Conservation (phyloP, 2,797 vertebrate genomes). For the Enteromius afrohamiltoni region DNA sequence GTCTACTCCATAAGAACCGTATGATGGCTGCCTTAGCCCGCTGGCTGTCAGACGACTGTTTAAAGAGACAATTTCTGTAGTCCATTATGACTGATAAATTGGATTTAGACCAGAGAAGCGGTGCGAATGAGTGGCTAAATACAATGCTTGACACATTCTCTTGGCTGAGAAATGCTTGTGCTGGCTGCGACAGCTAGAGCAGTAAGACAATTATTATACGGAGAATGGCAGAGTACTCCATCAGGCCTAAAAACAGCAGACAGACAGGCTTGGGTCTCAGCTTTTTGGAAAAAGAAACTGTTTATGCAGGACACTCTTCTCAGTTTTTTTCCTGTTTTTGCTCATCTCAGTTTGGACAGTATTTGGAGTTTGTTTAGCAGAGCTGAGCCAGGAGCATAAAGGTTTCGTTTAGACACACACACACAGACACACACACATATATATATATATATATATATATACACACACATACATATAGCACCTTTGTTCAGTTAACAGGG, state of each 20-base stretch:
- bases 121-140: conserved; percentile 64
- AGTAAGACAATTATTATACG: conserved; percentile 49
- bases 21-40: conserved; percentile 50
- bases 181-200: conserved; percentile 40
- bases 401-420: neutral
- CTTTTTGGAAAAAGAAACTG: conserved; percentile 6
- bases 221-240: conserved; percentile 30
- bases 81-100: conserved; percentile 80
- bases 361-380: conserved; percentile 21
- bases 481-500: neutral
- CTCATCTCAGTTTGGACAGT: conserved; percentile 14
- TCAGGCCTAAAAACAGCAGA: conserved; percentile 36
- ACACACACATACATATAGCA: no score
- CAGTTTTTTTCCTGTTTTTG: neutral
- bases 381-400: conserved; percentile 3
- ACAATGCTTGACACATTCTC: conserved; percentile 60
- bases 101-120: conserved; percentile 71
- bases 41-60: conserved; percentile 65
- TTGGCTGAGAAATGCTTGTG: conserved; percentile 38
- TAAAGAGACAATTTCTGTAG: conserved; percentile 74
- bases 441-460: no score
- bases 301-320: neutral
- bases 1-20: conserved; percentile 27
- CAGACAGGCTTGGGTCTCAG: conserved; percentile 22
- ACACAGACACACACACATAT: no score